A percentile compares a stretch with the other conserved stretches of the same genome.
These are phyloP conservation scores for Halocynthia aurantium DNA, from an alignment of 23 tunicate genomes.

Conservation along the genomic window DNA sequence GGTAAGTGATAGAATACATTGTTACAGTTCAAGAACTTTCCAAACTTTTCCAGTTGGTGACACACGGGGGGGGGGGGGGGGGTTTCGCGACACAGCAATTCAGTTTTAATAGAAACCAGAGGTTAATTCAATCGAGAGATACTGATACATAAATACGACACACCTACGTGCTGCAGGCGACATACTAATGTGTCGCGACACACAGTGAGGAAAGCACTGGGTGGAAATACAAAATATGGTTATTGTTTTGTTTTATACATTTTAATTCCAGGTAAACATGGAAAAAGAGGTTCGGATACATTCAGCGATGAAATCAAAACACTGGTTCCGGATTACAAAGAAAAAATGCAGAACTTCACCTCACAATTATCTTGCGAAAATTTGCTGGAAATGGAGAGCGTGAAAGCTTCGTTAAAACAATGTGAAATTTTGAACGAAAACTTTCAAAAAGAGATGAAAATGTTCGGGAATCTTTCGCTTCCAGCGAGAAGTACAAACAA, in stretches of 20 bases:
- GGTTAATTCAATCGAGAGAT: no score
- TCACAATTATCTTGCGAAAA: constrained; percentile 1
- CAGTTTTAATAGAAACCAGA: no score
- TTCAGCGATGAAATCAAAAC: constrained; percentile 2
- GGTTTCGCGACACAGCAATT: no score
- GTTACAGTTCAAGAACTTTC: background rate
- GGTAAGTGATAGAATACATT: no score
- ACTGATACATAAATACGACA: no score
- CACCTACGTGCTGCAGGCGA: no score
- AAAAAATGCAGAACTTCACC: background rate
- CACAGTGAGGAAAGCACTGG: no score
- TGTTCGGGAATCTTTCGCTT: background rate
- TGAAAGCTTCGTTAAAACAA: constrained; percentile 2
- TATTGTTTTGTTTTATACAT: background rate
- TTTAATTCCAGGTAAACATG: background rate
- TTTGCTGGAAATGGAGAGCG: constrained; percentile 1
- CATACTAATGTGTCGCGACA: no score
- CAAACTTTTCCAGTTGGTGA: background rate
- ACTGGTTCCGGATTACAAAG: constrained; percentile 11
- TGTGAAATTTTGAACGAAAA: constrained; percentile 8
- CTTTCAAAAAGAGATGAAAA: constrained; percentile 6
- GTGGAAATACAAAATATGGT: no score
- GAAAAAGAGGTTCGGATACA: background rate
- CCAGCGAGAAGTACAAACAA: background rate
- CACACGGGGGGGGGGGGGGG: no score